Evolutionary conservation across 2,888 invertebrate species (phyloP), one percentile per base, ranked within the genome.

Genomic region (Campaea margaritaria): DNA sequence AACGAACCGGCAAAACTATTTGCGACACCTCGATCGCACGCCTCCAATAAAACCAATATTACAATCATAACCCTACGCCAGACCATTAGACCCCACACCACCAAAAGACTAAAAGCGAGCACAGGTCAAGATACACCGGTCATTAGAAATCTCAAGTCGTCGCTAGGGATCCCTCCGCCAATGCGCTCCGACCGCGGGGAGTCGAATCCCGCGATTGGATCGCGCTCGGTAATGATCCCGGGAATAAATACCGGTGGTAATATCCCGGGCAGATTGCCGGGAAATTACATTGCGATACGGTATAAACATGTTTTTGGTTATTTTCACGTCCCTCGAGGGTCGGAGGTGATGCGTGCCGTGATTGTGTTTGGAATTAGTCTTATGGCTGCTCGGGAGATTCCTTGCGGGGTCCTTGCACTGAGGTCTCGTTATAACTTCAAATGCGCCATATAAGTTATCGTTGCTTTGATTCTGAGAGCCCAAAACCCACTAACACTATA

Each of bases 31-130:
- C 83, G 77, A 65, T 60, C 60, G 51, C 61, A 61, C 69, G 69
- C 69, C 78, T 74, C 78, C 86, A 85, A 88, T 87, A 86, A 85
- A 81, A 79, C 76, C 85, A 79, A 85, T 85, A 87, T 75, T 81
- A 78, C 78, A 76, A 81, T 62, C 64, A 64, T 58, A 71, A 57
- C 65, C 58, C 54, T 55, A 49, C 61, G 57, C 72, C 63, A 43
- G n/a, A 10, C 51, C 41, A 44, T 27, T 13, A 49, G 63, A 56
- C 47, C 69, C 61, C 16, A 14, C 38, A 31, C 27, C 2, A 12
- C 41, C 14, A 16, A 39, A 42, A 45, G 11, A 13, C 41, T 8
- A 9, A 21, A 46, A 53, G 53, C 39, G 12, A 11, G 7, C 38
- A 44, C 31, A 58, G 78, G 58, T 66, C 80, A 53, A n/a, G n/a